Evolutionary conservation across 2,797 vertebrate species (phyloP).

Genomic region (Pteronotus mesoamericanus): DNA sequence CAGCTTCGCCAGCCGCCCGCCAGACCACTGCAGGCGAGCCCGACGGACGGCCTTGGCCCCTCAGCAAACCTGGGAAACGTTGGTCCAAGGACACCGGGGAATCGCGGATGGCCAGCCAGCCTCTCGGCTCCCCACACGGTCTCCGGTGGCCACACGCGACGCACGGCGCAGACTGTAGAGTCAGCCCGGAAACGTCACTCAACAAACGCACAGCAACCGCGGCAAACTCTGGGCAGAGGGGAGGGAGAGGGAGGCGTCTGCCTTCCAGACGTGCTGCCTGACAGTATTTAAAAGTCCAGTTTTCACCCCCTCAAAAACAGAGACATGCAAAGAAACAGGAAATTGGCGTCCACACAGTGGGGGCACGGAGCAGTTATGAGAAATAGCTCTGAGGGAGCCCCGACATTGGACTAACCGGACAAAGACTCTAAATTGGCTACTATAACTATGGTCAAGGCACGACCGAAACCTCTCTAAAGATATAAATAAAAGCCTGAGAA

Average conservation of each 20-base stretch:
- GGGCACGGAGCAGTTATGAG: rapidly evolving
- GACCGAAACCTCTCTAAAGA: neutral
- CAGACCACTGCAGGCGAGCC: rapidly evolving
- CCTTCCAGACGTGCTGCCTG: neutral
- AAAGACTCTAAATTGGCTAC: neutral
- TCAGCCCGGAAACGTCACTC: neutral
- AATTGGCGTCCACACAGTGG: neutral
- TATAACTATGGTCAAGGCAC: neutral
- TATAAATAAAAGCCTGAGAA: neutral
- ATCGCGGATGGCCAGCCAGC: neutral
- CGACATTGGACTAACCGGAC: neutral
- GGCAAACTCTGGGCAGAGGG: too few species aligned
- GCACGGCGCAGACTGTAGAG: rapidly evolving
- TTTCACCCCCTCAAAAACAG: neutral
- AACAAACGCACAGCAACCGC: rapidly evolving
- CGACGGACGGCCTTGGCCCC: rapidly evolving
- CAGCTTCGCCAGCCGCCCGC: rapidly evolving
- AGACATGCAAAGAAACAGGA: neutral
- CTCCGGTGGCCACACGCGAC: neutral
- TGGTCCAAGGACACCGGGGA: neutral
- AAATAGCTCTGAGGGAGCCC: neutral
- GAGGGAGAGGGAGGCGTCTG: rapidly evolving
- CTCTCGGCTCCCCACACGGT: too few species aligned
- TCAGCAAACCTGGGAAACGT: rapidly evolving
- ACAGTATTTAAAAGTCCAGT: neutral